phyloP scores from a whole-genome alignment of 2,888 invertebrate species.

The Drosophila paramelanica region DNA sequence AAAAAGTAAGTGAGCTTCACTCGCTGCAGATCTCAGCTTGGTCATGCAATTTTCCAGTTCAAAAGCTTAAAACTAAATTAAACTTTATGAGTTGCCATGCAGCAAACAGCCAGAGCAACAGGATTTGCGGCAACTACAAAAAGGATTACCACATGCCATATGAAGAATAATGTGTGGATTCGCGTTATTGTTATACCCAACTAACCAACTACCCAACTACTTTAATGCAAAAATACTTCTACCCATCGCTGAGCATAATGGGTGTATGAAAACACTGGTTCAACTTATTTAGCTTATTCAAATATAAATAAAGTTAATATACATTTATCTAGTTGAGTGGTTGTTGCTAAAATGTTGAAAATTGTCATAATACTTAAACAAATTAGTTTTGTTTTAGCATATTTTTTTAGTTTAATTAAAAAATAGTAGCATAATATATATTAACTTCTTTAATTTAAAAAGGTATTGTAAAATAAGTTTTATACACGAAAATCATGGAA shows the following conservation, averaged over 20 bases:
- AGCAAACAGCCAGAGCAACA: slow-evolving; percentile 52
- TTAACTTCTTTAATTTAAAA: too few relatives aligned
- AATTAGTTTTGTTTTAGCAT: too few relatives aligned
- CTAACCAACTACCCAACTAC: slow-evolving; percentile 33
- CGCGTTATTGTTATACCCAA: slow-evolving; percentile 48
- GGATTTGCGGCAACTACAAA: slow-evolving; percentile 76
- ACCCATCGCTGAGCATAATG: not conserved
- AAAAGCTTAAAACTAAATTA: slow-evolving; percentile 82
- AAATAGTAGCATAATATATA: too few relatives aligned
- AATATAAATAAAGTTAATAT: too few relatives aligned
- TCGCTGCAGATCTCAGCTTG: slow-evolving; percentile 41
- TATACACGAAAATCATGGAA: too few relatives aligned
- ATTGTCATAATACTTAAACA: too few relatives aligned
- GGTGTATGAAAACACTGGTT: not conserved
- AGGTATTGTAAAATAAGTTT: too few relatives aligned
- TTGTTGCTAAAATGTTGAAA: too few relatives aligned
- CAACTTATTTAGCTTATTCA: not conserved
- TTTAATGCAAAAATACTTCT: slow-evolving; percentile 1
- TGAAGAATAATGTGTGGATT: slow-evolving; percentile 74
- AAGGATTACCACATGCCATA: slow-evolving; percentile 73
- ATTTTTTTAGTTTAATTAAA: too few relatives aligned
- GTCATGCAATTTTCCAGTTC: slow-evolving; percentile 78
- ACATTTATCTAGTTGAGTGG: too few relatives aligned
- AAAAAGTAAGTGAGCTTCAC: slow-evolving; percentile 55
- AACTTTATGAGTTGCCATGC: slow-evolving; percentile 76